Evolutionary conservation across 2,888 invertebrate species (phyloP).

Genomic region (Dicyrtoma fusca): DNA sequence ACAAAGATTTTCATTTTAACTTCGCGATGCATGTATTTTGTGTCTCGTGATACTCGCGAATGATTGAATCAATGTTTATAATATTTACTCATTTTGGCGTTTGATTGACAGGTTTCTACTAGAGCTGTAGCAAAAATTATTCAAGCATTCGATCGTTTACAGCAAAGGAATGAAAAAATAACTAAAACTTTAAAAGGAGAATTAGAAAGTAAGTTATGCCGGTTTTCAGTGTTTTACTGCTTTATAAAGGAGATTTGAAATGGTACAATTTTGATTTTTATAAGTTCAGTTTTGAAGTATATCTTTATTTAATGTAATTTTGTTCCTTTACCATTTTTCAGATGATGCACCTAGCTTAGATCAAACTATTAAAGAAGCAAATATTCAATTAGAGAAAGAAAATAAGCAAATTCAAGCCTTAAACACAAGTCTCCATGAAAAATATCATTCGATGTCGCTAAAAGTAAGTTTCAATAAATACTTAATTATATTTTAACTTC

Average conservation of each 20-base stretch:
- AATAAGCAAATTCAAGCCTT: conserved; percentile 88
- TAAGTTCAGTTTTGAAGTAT: neutral
- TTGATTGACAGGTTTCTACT: conserved; percentile 72
- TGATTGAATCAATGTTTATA: neutral
- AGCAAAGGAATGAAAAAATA: conserved; percentile 94
- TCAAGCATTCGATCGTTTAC: conserved; percentile 92
- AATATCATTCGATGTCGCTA: conserved; percentile 87
- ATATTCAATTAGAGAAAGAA: conserved; percentile 85
- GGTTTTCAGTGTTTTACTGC: neutral
- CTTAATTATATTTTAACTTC: conserved; percentile 10
- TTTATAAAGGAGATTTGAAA: neutral
- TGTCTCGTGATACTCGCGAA: neutral
- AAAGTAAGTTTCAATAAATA: conserved; percentile 64
- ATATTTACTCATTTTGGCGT: conserved; percentile 47
- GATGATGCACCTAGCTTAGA: conserved; percentile 75
- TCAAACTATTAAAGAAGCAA: conserved; percentile 80
- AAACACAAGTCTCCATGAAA: conserved; percentile 88
- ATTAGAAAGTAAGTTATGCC: conserved; percentile 64
- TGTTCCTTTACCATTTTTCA: conserved; percentile 56
- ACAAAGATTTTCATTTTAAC: too few relatives aligned
- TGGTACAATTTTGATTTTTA: neutral
- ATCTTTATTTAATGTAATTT: neutral
- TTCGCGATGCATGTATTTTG: too few relatives aligned
- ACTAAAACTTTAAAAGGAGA: conserved; percentile 84
- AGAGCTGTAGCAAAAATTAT: conserved; percentile 95